Conservation (phyloP, 2,888 invertebrate species). For the Punctoribates punctum region DNA sequence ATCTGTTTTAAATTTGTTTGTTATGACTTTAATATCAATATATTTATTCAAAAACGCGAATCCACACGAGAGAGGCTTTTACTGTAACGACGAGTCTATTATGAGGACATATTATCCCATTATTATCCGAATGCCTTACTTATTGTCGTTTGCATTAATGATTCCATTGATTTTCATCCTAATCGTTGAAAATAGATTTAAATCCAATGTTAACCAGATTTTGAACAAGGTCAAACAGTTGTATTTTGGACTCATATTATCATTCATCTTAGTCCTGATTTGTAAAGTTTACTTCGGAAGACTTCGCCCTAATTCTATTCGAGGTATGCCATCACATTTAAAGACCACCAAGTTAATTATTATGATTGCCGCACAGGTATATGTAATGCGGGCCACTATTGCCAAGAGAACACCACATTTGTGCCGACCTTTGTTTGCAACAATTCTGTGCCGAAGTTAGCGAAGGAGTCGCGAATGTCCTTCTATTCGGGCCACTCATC, state of each 20-base stretch:
- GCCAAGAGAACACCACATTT: background rate
- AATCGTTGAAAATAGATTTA: background rate
- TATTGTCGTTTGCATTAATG: background rate
- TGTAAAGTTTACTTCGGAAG: conserved; percentile 20
- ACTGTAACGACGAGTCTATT: conserved; percentile 3
- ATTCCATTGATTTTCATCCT: background rate
- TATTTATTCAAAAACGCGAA: background rate
- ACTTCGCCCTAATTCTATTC: conserved; percentile 10
- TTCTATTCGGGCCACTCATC: conserved; percentile 42
- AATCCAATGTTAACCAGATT: background rate
- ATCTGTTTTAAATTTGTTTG: background rate
- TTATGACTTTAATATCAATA: background rate
- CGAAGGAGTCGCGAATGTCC: conserved; percentile 35
- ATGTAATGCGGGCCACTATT: background rate
- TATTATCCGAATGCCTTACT: background rate
- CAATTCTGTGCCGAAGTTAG: background rate
- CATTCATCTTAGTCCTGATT: conserved; percentile 3
- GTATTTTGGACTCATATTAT: conserved; percentile 22
- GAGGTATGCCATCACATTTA: no score
- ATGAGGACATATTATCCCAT: background rate
- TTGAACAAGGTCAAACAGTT: background rate
- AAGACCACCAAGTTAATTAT: no score
- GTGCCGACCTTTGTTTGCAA: background rate
- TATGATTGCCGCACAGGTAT: background rate
- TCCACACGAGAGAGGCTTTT: conserved; percentile 12